Percentiles rank a stretch among this genome's conserved stretches.
Conservation (phyloP, 2,113 vertebrate species). For the Delphinus delphis region DNA sequence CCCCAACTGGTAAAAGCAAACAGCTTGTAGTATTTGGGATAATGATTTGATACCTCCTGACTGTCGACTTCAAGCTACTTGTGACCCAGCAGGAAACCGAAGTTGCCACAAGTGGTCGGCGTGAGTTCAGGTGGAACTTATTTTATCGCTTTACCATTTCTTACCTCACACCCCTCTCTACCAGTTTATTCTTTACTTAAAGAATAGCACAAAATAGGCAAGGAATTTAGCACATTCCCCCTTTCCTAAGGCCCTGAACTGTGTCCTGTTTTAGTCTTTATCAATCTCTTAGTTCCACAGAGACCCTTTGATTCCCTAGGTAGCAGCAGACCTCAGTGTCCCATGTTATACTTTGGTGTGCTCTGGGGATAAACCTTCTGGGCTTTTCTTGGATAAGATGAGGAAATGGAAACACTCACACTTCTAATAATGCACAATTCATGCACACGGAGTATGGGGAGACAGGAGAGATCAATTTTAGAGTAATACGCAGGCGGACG, state of each 20-base stretch:
- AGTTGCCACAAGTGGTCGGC: neutral
- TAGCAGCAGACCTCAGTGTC: neutral
- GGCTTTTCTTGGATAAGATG: neutral
- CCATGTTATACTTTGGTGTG: accelerated
- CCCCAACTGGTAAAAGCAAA: neutral
- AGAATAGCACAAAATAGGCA: neutral
- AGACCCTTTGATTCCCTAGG: neutral
- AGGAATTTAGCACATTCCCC: neutral
- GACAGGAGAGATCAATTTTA: neutral
- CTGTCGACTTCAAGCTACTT: neutral
- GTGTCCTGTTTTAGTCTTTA: neutral
- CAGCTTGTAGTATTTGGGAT: neutral
- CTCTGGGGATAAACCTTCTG: neutral
- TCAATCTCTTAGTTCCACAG: neutral
- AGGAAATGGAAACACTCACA: neutral
- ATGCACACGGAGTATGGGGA: neutral
- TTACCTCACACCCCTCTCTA: neutral
- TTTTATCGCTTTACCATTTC: neutral
- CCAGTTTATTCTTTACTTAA: neutral
- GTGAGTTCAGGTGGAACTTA: neutral
- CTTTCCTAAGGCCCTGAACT: neutral
- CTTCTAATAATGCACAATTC: neutral
- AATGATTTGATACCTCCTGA: neutral
- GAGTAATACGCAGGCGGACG: neutral
- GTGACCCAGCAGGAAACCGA: neutral